phyloP scores from a whole-genome alignment of 2,113 vertebrate genomes.

The Prionailurus viverrinus region DNA sequence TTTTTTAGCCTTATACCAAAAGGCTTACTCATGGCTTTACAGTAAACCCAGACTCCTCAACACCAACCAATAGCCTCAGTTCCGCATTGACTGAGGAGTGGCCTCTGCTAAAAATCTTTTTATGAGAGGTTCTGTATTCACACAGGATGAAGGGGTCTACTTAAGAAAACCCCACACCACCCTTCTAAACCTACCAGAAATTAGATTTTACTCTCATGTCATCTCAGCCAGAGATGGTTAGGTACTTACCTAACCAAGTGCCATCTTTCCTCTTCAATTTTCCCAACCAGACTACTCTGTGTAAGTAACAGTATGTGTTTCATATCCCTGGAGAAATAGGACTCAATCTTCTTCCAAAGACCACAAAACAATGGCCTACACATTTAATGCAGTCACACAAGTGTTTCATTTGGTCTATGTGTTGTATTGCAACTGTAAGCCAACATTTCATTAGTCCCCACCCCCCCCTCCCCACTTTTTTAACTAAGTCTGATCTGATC shows the following conservation, averaged over 20 bases:
- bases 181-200: neutral
- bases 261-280: neutral
- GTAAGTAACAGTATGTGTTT: neutral
- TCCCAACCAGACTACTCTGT: neutral
- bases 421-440: neutral
- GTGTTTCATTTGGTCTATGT: neutral
- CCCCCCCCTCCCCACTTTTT: neutral
- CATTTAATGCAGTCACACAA: neutral
- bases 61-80: neutral
- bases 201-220: neutral
- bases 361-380: neutral
- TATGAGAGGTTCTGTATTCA: neutral
- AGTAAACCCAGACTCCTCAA: neutral
- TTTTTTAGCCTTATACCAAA: neutral
- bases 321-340: neutral
- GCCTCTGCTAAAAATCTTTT: neutral
- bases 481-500: neutral
- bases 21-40: neutral
- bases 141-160: neutral
- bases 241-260: neutral
- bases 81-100: rapidly evolving
- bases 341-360: neutral
- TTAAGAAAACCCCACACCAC: neutral
- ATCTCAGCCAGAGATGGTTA: no score
- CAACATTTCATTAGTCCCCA: neutral